These are phyloP conservation scores for Dasypus novemcinctus DNA, from an alignment of 2,113 vertebrate species.

Conservation along the genomic window DNA sequence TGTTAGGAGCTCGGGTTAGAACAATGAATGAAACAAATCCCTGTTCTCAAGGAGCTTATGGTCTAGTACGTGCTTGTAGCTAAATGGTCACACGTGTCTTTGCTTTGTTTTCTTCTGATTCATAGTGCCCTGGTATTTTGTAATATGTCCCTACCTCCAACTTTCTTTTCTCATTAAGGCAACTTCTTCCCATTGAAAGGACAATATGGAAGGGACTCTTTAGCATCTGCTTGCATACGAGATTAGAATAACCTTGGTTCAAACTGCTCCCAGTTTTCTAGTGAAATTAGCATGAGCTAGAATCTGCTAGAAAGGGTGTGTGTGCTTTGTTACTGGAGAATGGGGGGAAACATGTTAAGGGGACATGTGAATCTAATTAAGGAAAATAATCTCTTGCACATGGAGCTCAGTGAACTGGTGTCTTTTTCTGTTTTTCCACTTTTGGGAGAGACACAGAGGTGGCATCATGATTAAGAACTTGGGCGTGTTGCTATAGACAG, in stretches of 20 bases:
- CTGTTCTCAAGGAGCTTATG: neutral
- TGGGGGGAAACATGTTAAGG: neutral
- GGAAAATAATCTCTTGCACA: neutral
- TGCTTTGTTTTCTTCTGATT: neutral
- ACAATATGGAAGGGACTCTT: neutral
- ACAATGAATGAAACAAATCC: neutral
- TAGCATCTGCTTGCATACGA: neutral
- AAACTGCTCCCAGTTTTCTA: neutral
- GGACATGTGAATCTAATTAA: neutral
- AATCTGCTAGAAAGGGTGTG: neutral
- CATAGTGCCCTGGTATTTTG: no score
- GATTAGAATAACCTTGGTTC: constrained; percentile 13
- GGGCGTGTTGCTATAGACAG: neutral
- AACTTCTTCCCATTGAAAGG: neutral
- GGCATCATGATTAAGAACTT: no score
- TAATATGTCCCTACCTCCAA: accelerated
- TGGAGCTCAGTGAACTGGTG: neutral
- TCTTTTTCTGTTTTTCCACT: neutral
- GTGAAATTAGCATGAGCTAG: neutral
- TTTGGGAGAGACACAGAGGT: accelerated
- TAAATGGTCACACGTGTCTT: neutral
- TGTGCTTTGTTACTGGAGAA: neutral
- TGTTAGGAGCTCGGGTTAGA: neutral
- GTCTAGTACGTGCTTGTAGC: neutral
- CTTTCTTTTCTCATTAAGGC: neutral